These are phyloP conservation scores for Carapus acus DNA, from an alignment of 2,797 vertebrate genomes.

Conservation along the genomic window DNA sequence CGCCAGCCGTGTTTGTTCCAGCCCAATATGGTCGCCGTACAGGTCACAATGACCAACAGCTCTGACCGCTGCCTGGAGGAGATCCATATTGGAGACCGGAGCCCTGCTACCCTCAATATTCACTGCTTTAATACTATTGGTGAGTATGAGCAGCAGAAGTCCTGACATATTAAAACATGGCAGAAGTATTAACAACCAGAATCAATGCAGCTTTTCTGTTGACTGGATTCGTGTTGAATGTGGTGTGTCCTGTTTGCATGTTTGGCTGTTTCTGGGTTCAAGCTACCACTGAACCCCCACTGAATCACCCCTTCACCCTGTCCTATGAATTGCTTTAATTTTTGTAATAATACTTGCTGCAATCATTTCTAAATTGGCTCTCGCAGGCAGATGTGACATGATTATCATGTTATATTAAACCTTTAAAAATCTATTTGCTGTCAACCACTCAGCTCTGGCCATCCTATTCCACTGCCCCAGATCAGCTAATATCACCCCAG, in stretches of 20 bases:
- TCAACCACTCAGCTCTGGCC: too few relatives aligned
- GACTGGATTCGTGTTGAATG: too few relatives aligned
- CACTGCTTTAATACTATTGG: constrained; percentile 85
- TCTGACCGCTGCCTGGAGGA: constrained; percentile 81
- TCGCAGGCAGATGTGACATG: constrained; percentile 31
- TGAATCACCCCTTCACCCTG: too few relatives aligned
- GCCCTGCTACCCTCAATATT: constrained; percentile 77
- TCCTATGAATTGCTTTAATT: too few relatives aligned
- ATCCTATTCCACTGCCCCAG: too few relatives aligned
- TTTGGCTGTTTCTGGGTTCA: too few relatives aligned
- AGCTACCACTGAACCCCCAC: too few relatives aligned
- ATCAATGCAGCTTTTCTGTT: too few relatives aligned
- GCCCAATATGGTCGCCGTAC: constrained; percentile 83
- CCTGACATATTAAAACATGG: too few relatives aligned
- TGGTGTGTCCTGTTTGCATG: too few relatives aligned
- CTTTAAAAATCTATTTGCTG: constrained; percentile 25
- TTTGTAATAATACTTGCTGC: not conserved
- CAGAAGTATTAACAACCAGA: too few relatives aligned
- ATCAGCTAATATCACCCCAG: constrained; percentile 29
- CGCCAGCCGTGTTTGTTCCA: constrained; percentile 83
- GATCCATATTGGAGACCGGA: constrained; percentile 78
- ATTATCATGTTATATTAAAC: constrained; percentile 25
- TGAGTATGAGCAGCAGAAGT: constrained; percentile 55
- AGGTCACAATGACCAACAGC: constrained; percentile 81
- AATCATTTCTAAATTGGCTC: constrained; percentile 2